Evolutionary conservation across 2,888 invertebrate genomes (phyloP).

Genomic region (Resseliella maxima): DNA sequence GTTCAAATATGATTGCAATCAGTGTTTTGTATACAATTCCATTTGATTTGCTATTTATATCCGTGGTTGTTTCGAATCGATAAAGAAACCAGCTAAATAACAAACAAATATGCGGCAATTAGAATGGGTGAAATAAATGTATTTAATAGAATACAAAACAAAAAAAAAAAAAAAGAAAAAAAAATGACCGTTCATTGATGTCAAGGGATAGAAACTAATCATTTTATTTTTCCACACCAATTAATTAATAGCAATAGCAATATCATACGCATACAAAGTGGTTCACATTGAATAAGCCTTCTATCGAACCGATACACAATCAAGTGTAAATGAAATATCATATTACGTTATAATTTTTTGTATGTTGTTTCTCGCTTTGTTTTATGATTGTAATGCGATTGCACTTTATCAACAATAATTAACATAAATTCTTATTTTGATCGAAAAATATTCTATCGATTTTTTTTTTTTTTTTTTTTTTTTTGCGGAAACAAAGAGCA

Average conservation of each 20-base stretch:
- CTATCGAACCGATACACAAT: not conserved
- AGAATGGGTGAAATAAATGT: too few species aligned
- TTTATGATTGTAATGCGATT: too few species aligned
- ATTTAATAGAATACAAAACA: too few species aligned
- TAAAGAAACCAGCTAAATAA: not conserved
- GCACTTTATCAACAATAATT: too few species aligned
- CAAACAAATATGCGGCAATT: too few species aligned
- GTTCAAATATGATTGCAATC: not conserved
- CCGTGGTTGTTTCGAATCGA: not conserved
- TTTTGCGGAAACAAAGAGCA: not conserved
- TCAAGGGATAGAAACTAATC: not conserved
- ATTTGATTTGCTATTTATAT: slow-evolving; percentile 20
- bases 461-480: too few species aligned
- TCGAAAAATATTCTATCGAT: too few species aligned
- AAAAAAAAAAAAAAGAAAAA: too few species aligned
- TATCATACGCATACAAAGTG: slow-evolving; percentile 1
- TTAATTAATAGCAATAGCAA: not conserved
- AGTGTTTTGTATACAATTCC: not conserved
- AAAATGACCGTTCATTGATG: slow-evolving; percentile 30
- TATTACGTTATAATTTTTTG: too few species aligned
- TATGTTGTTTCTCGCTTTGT: not conserved
- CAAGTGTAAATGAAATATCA: not conserved
- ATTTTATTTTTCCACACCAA: not conserved
- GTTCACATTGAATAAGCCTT: slow-evolving; percentile 21
- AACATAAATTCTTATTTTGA: too few species aligned